Conservation (phyloP, 2,888 invertebrate species). For the Altica lythri region DNA sequence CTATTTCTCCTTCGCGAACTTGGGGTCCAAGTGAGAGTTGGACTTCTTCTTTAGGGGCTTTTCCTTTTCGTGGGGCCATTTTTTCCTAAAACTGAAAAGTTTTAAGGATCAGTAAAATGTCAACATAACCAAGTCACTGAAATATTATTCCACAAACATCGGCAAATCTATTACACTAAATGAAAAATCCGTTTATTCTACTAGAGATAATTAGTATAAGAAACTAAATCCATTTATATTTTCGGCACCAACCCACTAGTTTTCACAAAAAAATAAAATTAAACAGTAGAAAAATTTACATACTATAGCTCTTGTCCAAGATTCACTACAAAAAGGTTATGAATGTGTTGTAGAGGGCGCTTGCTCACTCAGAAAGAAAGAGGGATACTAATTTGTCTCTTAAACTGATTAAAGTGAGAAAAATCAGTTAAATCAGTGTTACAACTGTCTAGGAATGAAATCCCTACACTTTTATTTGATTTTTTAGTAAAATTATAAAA, state of each 20-base stretch:
- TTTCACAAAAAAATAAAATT: neutral
- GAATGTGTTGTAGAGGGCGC: constrained; percentile 38
- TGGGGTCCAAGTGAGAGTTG: constrained; percentile 95
- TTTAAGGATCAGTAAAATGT: constrained; percentile 7
- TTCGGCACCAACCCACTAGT: too few relatives aligned
- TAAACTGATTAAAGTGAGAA: too few relatives aligned
- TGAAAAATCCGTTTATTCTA: neutral
- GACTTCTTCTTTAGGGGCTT: constrained; percentile 95
- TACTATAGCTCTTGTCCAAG: constrained; percentile 1
- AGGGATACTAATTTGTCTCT: too few relatives aligned
- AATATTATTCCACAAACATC: constrained; percentile 24
- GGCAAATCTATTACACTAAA: neutral
- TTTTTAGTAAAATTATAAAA: too few relatives aligned
- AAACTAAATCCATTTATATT: constrained; percentile 7
- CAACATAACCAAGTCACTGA: constrained; percentile 25
- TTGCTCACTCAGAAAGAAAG: too few relatives aligned
- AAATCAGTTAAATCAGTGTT: too few relatives aligned
- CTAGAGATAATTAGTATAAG: neutral
- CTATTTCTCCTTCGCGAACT: constrained; percentile 95
- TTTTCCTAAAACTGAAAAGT: constrained; percentile 37
- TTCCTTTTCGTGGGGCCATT: constrained; percentile 98
- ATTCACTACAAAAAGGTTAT: constrained; percentile 15
- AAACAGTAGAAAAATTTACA: constrained; percentile 4
- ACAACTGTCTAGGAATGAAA: too few relatives aligned
- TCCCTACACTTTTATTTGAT: too few relatives aligned